Evolutionary conservation across 2,113 vertebrate species (phyloP), one percentile per base, ranked within the genome.

Genomic region (Petrocephalus microphthalmus): DNA sequence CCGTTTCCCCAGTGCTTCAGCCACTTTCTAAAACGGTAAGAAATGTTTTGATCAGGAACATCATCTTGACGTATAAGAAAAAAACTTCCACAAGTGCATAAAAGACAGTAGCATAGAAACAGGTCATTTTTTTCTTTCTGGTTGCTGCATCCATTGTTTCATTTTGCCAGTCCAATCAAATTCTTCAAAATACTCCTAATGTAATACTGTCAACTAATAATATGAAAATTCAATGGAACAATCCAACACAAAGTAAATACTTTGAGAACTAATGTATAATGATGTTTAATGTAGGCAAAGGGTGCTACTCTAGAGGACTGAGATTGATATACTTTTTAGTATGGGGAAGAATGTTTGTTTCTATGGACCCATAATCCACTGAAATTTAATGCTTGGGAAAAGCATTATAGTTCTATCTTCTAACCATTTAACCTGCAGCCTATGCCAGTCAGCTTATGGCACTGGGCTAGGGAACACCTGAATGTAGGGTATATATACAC

Each of bases 351-450:
- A 96, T 94, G 96, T 90, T 95, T 93, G 97, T 99, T 97, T 95
- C 97, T 97, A 96, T 98, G 97, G 97, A 93, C 96, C 98, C 97
- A 92, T 93, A 94, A 94, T 95, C 95, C 95, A 94, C 96, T 95
- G 95, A 94, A 94, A 93, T 95, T 94, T 93, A 94, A 92, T 93
- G 93, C 95, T 95, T 95, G 94, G 94, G 95, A 92, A 94, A 95
- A 95, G 93, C 93, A 94, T 94, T 95, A 91, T 87, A 29, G 7
- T 15, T 83, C 19, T 42, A 7, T 83, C 47, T 37, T 82, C 37
- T n/a, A 83, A 49, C 33, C 25, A n/a, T 1, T n/a, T 83, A 83
- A 1, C n/a, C 8, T 64, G 57, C 7, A 64, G 2, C 25, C 60
- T 4, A 13, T 29, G 8, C 60, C 60, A 67, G 11, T 1, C 60